These are phyloP conservation scores for Parotocinclus haroldoi DNA, from an alignment of 2,797 vertebrate species.

Conservation along the genomic window DNA sequence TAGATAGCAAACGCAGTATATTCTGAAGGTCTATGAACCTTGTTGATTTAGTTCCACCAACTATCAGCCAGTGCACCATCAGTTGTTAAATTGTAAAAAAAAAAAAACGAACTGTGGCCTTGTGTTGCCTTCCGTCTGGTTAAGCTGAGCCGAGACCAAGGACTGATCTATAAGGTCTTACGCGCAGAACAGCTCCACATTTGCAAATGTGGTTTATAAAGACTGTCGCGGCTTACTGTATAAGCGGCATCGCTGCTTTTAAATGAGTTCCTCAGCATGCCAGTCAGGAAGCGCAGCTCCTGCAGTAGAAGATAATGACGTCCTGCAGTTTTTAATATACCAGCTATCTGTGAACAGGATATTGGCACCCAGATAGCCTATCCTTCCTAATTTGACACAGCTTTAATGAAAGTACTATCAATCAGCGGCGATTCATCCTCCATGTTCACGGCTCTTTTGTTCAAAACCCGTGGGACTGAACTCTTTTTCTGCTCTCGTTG, in stretches of 20 bases:
- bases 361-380: slow-evolving; percentile 62
- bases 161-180: too few relatives aligned
- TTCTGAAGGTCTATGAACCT: too few relatives aligned
- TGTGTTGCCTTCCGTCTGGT: too few relatives aligned
- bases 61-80: too few relatives aligned
- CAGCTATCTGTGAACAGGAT: slow-evolving; percentile 61
- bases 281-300: slow-evolving; percentile 47
- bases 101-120: too few relatives aligned
- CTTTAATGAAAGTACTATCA: slow-evolving; percentile 49
- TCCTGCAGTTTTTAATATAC: slow-evolving; percentile 62
- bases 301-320: slow-evolving; percentile 53
- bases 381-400: slow-evolving; percentile 50
- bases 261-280: slow-evolving; percentile 37
- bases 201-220: too few relatives aligned
- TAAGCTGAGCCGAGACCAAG: too few relatives aligned
- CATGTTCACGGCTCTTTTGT: slow-evolving; percentile 12
- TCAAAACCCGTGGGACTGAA: slow-evolving; percentile 16
- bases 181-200: too few relatives aligned
- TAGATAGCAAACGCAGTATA: too few relatives aligned
- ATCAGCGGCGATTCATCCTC: slow-evolving; percentile 43
- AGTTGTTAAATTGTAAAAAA: too few relatives aligned
- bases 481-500: neutral
- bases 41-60: too few relatives aligned
- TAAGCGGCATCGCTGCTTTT: slow-evolving; percentile 18
- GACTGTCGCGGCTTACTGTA: slow-evolving; percentile 19